phyloP scores from a whole-genome alignment of 1,140 invertebrate species.

The Sminthurides bifidus region DNA sequence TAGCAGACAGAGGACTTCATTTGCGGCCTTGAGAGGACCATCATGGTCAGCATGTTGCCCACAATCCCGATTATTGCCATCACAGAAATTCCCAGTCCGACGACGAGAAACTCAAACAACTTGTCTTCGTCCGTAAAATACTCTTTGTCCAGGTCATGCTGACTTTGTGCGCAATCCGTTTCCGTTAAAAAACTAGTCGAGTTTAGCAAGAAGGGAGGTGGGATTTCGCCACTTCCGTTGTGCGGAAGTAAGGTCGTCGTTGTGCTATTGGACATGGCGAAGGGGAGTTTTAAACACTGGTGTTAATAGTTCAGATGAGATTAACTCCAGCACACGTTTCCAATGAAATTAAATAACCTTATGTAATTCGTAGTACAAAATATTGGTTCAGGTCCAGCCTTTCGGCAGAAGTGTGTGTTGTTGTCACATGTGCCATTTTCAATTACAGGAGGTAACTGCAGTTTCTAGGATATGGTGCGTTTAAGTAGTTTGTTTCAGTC shows the following conservation, averaged over 20 bases:
- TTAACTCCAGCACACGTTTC: no score
- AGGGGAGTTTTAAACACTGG: not conserved
- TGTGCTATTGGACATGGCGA: not conserved
- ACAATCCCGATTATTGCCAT: constrained; percentile 71
- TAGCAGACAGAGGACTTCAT: constrained; percentile 91
- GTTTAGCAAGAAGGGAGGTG: no score
- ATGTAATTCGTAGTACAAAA: no score
- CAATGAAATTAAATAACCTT: no score
- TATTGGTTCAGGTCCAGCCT: no score
- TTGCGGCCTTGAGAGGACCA: constrained; percentile 75
- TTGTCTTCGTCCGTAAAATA: constrained; percentile 35
- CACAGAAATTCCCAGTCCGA: constrained; percentile 68
- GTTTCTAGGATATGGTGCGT: no score
- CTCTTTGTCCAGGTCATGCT: not conserved
- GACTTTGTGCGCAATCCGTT: not conserved
- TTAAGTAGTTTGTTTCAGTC: no score
- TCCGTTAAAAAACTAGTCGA: not conserved
- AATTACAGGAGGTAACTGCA: no score
- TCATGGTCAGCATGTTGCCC: constrained; percentile 81
- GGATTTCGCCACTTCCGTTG: no score
- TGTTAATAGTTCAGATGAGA: not conserved
- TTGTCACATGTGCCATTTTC: no score
- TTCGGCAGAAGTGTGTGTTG: no score
- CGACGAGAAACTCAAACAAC: constrained; percentile 63
- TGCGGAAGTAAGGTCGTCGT: not conserved